phyloP scores from a whole-genome alignment of 2,797 vertebrate species.

The Phoxinus dragarum region DNA sequence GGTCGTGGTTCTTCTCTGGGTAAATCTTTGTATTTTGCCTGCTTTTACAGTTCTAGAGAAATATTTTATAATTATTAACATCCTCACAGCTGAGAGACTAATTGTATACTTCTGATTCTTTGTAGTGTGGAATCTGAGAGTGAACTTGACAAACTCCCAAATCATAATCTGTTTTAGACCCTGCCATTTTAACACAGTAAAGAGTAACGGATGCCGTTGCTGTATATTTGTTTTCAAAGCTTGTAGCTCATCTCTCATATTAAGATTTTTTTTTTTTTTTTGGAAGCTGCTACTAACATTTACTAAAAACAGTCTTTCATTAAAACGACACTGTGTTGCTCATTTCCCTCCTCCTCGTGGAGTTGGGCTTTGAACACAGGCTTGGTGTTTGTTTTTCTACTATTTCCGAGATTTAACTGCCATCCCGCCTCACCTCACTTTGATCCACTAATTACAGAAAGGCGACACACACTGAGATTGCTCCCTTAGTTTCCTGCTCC shows the following conservation, averaged over 20 bases:
- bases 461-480: slow-evolving; percentile 62
- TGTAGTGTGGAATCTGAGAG: slow-evolving; percentile 31
- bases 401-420: slow-evolving; percentile 68
- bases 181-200: slow-evolving; percentile 38
- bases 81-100: background rate
- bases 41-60: background rate
- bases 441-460: slow-evolving; percentile 69
- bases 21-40: slow-evolving; percentile 65
- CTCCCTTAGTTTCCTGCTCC: slow-evolving; percentile 56
- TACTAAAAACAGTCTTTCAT: slow-evolving; percentile 67
- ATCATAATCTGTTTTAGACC: slow-evolving; percentile 52
- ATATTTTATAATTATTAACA: slow-evolving; percentile 14
- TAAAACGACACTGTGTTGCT: slow-evolving; percentile 56
- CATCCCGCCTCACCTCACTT: slow-evolving; percentile 65
- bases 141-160: slow-evolving; percentile 50
- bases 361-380: slow-evolving; percentile 61
- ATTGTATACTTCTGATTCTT: slow-evolving; percentile 40
- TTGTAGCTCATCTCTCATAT: slow-evolving; percentile 57
- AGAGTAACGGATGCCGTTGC: slow-evolving; percentile 35
- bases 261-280: slow-evolving; percentile 40
- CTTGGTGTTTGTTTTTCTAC: slow-evolving; percentile 63
- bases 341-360: slow-evolving; percentile 59
- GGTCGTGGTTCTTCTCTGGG: slow-evolving; percentile 88
- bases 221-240: slow-evolving; percentile 62
- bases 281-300: slow-evolving; percentile 57